These are phyloP conservation scores for Sipha flava DNA, from an alignment of 1,140 invertebrate genomes.

Conservation along the genomic window DNA sequence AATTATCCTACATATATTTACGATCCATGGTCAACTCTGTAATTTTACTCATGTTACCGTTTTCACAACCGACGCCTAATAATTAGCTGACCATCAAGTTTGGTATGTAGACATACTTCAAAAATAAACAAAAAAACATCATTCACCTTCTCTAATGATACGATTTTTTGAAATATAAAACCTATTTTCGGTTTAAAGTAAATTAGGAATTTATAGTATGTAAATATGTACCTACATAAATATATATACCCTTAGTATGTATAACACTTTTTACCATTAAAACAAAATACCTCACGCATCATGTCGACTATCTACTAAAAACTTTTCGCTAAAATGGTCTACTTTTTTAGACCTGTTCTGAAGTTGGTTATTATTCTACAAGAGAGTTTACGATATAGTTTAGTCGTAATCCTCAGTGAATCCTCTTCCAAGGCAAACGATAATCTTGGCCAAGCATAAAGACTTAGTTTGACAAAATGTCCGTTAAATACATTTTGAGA, in stretches of 20 bases:
- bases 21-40: neutral
- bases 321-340: neutral
- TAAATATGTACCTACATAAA: neutral
- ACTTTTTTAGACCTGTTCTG: neutral
- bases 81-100: neutral
- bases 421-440: neutral
- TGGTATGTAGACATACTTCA: neutral
- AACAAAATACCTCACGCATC: conserved; percentile 8
- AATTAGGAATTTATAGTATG: neutral
- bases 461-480: neutral
- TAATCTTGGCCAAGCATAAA: neutral
- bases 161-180: neutral
- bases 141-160: neutral
- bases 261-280: neutral
- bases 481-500: neutral
- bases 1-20: neutral
- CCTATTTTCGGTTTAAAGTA: neutral
- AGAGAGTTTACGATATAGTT: neutral
- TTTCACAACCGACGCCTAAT: neutral
- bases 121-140: neutral
- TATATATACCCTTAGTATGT: too few relatives aligned
- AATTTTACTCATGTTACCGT: neutral
- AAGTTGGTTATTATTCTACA: conserved; percentile 13
- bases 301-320: neutral
- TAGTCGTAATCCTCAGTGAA: neutral